Percentiles rank a stretch among this genome's conserved stretches.
These are phyloP conservation scores for Trachelus stipa DNA, from an alignment of 2,888 invertebrate species.

Conservation along the genomic window DNA sequence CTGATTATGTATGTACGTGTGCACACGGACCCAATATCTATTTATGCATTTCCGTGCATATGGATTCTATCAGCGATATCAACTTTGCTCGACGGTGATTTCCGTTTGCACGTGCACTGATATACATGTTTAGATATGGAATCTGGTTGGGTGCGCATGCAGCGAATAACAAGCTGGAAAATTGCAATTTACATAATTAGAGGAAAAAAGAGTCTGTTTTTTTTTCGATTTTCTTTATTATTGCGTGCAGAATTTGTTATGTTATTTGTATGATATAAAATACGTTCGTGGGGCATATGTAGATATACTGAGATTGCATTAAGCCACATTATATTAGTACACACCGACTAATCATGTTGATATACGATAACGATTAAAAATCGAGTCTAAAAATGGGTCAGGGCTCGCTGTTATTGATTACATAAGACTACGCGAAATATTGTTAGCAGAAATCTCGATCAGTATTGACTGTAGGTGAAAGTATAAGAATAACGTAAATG, in stretches of 20 bases:
- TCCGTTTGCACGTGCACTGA: too few species aligned
- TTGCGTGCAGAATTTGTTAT: background rate
- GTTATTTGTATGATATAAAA: background rate
- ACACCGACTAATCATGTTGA: background rate
- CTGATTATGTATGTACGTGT: too few species aligned
- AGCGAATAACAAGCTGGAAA: background rate
- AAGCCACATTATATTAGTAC: background rate
- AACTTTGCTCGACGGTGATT: too few species aligned
- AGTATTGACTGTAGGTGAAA: background rate
- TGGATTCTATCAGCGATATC: background rate
- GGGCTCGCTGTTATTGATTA: background rate
- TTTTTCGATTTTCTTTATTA: background rate
- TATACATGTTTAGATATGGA: too few species aligned
- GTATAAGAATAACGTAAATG: background rate
- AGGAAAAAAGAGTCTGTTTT: background rate
- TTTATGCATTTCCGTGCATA: too few species aligned
- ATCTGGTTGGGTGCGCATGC: too few species aligned
- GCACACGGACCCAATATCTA: too few species aligned
- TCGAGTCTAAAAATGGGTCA: background rate
- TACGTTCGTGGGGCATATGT: background rate
- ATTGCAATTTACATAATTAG: background rate
- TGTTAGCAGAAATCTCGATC: background rate
- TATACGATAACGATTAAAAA: background rate
- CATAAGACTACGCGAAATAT: background rate
- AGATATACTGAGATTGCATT: background rate